Evolutionary conservation across 2,113 vertebrate species (phyloP).

Genomic region (Gymnorhina tibicen): DNA sequence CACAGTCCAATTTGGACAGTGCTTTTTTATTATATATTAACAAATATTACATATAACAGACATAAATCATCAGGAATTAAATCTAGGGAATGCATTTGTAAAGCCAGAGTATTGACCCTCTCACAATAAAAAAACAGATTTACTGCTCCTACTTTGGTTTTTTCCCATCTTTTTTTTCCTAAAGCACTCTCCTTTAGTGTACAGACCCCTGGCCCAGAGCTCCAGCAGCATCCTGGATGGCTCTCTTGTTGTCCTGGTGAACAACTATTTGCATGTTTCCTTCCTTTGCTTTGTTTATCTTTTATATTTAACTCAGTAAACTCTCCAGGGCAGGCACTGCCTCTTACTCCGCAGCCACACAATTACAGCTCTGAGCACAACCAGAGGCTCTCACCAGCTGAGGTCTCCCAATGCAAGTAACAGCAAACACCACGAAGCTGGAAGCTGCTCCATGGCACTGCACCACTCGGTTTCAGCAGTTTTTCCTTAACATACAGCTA

Average conservation of each 20-base stretch:
- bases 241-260: neutral
- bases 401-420: neutral
- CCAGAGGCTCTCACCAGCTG: neutral
- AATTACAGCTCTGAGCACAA: neutral
- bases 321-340: neutral
- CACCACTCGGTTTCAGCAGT: neutral
- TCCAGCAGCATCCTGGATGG: neutral
- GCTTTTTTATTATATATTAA: neutral
- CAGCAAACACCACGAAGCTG: neutral
- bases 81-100: neutral
- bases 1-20: neutral
- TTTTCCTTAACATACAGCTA: neutral
- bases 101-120: neutral
- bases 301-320: neutral
- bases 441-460: neutral
- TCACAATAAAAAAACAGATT: neutral
- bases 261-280: neutral
- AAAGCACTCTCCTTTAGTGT: neutral
- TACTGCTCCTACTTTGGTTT: neutral
- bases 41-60: neutral
- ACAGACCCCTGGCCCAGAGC: neutral
- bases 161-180: rapidly evolving
- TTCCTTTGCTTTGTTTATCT: neutral
- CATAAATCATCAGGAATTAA: neutral
- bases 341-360: neutral